Evolutionary conservation across 2,113 vertebrate genomes (phyloP), one percentile per base, ranked within the genome.

Genomic region (pig (Sus scrofa)): DNA sequence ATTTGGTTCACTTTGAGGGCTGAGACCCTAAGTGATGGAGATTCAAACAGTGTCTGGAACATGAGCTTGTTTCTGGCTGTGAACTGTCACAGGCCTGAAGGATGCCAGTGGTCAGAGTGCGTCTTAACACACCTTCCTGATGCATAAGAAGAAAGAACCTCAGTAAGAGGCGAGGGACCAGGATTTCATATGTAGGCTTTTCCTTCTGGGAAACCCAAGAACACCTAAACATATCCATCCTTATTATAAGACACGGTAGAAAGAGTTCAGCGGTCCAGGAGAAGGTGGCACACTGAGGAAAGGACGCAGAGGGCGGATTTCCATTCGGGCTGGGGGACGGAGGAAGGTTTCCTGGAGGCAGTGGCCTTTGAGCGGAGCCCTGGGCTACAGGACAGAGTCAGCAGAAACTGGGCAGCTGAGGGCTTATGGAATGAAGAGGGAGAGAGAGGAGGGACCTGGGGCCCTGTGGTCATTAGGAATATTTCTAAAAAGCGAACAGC

Each of bases 1-100:
- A 52, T 78, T 54, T 34, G 26, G 5, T 70, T 91, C 12, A 44
- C 37, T 19, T 81, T 67, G 20, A 22, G 62, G 22, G 44, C 65
- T 7, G n/a, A 77, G 24, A 63, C 16, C 26, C 18, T 34, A 30
- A 32, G 20, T 18, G 12, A 91, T 67, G 88, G 86, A 91, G 97
- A 95, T 93, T 82, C 86, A 95, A 92, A 92, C 52, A 77, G 73
- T 85, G 34, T 70, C 60, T 92, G 94, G 78, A 81, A 85, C 70
- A 50, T 63, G 7, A 79, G 68, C 82, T 68, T 0, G 0, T 89
- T 97, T 12, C 50, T 85, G 86, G 75, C 73, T 54, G 89, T 95
- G 83, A 97, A 93, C 70, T 83, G 88, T 91, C 0, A 44, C 39
- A 89, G 58, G 88, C 52, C 65, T 87, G 84, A 78, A 95, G 94